phyloP scores from a whole-genome alignment of 2,797 vertebrate species.

The Ctenopoma kingsleyae region DNA sequence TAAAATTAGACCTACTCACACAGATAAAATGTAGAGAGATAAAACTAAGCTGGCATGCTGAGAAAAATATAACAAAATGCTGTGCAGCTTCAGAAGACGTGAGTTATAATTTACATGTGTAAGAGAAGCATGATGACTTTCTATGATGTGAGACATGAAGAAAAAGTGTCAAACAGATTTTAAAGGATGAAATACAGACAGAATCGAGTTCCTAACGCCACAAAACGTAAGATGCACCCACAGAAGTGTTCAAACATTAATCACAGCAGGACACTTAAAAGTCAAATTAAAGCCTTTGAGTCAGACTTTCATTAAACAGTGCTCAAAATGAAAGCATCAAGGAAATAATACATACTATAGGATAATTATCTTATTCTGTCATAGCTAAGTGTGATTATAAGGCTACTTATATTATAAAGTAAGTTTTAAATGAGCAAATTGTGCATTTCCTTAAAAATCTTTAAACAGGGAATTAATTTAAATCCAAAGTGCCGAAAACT shows the following conservation, averaged over 20 bases:
- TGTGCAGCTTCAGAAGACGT: slow-evolving; percentile 51
- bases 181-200: slow-evolving; percentile 47
- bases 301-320: slow-evolving; percentile 57
- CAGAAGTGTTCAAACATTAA: slow-evolving; percentile 63
- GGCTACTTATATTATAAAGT: background rate
- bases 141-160: slow-evolving; percentile 43
- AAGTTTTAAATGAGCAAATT: slow-evolving; percentile 18
- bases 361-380: slow-evolving; percentile 23
- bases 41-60: slow-evolving; percentile 49
- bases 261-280: slow-evolving; percentile 62
- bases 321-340: slow-evolving; percentile 27
- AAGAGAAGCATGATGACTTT: slow-evolving; percentile 46
- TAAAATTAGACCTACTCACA: slow-evolving; percentile 46
- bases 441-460: slow-evolving; percentile 1
- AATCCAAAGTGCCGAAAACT: slow-evolving; percentile 3
- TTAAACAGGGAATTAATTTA: background rate
- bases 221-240: slow-evolving; percentile 58
- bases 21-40: slow-evolving; percentile 45
- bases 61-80: slow-evolving; percentile 34
- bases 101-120: slow-evolving; percentile 52
- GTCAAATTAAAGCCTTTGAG: slow-evolving; percentile 58
- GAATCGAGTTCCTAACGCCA: slow-evolving; percentile 36
- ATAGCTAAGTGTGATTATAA: slow-evolving; percentile 6
- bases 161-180: slow-evolving; percentile 45
- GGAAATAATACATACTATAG: slow-evolving; percentile 12